Conservation (phyloP, 2,797 vertebrate species). For the Synanceia verrucosa region DNA sequence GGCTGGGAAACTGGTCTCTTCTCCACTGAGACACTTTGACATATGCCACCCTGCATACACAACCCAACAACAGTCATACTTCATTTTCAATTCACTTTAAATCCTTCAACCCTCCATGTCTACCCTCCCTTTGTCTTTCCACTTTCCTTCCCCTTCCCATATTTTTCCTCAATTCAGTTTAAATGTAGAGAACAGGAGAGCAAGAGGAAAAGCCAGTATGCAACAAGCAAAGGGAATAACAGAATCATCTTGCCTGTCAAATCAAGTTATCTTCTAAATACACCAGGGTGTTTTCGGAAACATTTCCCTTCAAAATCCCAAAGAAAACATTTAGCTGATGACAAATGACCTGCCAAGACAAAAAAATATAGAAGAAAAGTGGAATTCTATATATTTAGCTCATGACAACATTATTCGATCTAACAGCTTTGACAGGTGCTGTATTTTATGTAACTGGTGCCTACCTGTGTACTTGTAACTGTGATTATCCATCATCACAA, state of each 20-base stretch:
- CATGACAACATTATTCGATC: not conserved
- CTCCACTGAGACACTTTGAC: not conserved
- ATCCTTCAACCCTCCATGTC: not conserved
- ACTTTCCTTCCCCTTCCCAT: not conserved
- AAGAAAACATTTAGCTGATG: conserved; percentile 1
- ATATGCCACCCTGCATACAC: not conserved
- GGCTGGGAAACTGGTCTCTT: not conserved
- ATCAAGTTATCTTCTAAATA: conserved; percentile 12
- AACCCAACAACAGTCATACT: not conserved
- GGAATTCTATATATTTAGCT: not conserved
- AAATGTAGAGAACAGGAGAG: not conserved
- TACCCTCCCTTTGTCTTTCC: not conserved
- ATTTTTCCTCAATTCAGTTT: not conserved
- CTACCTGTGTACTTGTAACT: conserved; percentile 5
- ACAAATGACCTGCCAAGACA: not conserved
- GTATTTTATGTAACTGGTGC: conserved; percentile 6
- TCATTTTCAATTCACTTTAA: conserved; percentile 9
- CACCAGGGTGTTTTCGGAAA: not conserved
- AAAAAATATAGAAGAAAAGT: not conserved
- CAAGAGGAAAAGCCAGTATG: not conserved
- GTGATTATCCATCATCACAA: conserved; percentile 32
- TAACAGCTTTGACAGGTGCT: conserved; percentile 3
- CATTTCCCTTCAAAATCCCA: conserved; percentile 5
- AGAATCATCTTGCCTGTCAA: not conserved
- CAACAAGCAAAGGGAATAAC: not conserved